Evolutionary conservation across 2,888 invertebrate species (phyloP).

Genomic region (Tricholauxania praeusta): DNA sequence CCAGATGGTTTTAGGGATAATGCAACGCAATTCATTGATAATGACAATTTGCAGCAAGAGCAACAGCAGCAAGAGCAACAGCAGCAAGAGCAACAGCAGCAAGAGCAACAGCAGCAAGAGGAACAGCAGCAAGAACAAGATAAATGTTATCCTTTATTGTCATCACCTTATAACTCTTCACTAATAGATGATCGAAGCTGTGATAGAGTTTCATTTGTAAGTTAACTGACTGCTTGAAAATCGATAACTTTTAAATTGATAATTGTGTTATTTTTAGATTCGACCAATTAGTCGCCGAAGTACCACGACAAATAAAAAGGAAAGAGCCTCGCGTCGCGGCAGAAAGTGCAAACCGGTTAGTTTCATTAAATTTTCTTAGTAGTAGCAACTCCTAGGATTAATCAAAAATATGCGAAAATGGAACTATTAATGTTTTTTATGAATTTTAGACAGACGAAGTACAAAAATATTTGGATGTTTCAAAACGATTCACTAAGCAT

Average conservation of each 20-base stretch:
- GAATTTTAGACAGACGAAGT: conserved; percentile 40
- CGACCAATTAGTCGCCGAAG: not conserved
- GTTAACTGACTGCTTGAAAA: no score
- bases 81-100: not conserved
- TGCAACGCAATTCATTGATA: not conserved
- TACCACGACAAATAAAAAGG: not conserved
- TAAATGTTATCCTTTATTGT: not conserved
- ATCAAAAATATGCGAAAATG: no score
- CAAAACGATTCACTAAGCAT: conserved; percentile 27
- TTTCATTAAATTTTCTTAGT: not conserved
- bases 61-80: not conserved
- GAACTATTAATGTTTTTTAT: not conserved
- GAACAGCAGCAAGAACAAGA: not conserved
- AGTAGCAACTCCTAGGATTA: no score
- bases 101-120: not conserved
- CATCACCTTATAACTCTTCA: conserved; percentile 12
- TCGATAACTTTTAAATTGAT: no score
- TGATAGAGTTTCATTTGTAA: conserved; percentile 23
- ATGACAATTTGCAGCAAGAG: not conserved
- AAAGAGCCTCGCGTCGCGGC: not conserved
- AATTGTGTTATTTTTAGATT: not conserved
- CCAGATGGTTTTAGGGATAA: conserved; percentile 43
- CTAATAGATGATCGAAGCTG: conserved; percentile 40
- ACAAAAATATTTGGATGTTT: conserved; percentile 44
- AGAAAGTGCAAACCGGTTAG: conserved; percentile 12